These are phyloP conservation scores for Diaphora mendica DNA, from an alignment of 2,888 invertebrate species.

Conservation along the genomic window DNA sequence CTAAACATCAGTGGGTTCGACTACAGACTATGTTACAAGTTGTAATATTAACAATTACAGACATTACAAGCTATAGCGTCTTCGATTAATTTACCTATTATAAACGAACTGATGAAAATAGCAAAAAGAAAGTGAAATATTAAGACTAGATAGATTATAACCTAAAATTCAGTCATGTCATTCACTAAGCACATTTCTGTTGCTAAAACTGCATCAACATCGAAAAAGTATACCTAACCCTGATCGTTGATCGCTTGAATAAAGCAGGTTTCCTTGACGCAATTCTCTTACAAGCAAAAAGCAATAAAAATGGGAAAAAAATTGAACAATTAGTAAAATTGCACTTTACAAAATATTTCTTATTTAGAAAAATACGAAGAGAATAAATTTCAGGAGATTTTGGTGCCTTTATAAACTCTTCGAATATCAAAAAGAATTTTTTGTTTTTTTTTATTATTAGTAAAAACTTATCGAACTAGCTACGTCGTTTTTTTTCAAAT, in stretches of 20 bases:
- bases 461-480: conserved; percentile 48
- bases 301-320: conserved; percentile 39
- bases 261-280: conserved; percentile 30
- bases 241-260: conserved; percentile 17
- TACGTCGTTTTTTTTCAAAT: conserved; percentile 36
- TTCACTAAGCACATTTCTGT: conserved; percentile 61
- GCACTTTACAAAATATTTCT: conserved; percentile 48
- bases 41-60: conserved; percentile 53
- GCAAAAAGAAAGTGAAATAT: conserved; percentile 56
- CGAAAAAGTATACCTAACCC: conserved; percentile 18
- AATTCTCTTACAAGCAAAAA: conserved; percentile 41
- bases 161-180: conserved; percentile 78
- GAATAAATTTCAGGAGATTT: conserved; percentile 48
- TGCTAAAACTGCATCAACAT: conserved; percentile 44
- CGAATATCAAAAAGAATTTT: conserved; percentile 49
- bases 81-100: conserved; percentile 48
- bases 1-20: conserved; percentile 53
- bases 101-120: conserved; percentile 50
- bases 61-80: conserved; percentile 45
- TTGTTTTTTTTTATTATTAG: conserved; percentile 33
- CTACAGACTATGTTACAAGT: conserved; percentile 59
- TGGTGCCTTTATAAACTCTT: conserved; percentile 68
- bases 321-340: conserved; percentile 44
- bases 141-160: conserved; percentile 75
- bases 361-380: conserved; percentile 53